Evolutionary conservation across 2,797 vertebrate species (phyloP).

Genomic region (Peromyscus melanophrys): DNA sequence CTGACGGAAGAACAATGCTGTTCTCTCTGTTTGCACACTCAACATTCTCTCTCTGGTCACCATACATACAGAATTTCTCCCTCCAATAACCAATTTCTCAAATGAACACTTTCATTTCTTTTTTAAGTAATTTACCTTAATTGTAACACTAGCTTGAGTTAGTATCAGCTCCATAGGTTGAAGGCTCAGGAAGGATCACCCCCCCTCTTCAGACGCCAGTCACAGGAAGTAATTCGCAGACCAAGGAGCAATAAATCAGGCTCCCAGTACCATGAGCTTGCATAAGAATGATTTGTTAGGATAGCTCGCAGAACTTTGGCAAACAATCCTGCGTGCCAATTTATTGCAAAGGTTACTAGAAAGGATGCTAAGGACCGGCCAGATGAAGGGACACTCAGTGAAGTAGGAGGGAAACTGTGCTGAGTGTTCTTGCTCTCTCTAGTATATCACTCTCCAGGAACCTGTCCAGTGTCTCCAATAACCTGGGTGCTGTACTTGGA

Average conservation of each 20-base stretch:
- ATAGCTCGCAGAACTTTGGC: background rate
- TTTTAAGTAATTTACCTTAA: background rate
- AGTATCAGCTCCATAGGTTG: too few relatives aligned
- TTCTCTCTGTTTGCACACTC: background rate
- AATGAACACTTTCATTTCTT: background rate
- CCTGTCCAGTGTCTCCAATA: too few relatives aligned
- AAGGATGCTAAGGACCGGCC: background rate
- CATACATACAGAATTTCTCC: background rate
- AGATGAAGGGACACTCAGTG: background rate
- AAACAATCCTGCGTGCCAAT: background rate
- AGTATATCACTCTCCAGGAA: too few relatives aligned
- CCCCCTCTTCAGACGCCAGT: background rate
- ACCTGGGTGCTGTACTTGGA: too few relatives aligned
- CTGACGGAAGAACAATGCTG: background rate
- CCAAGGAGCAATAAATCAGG: background rate
- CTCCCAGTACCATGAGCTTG: background rate
- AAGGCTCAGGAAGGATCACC: background rate
- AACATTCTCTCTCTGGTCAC: background rate
- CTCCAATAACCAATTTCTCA: background rate
- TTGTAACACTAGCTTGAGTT: background rate
- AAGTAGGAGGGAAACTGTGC: fast-evolving
- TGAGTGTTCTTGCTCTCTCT: too few relatives aligned
- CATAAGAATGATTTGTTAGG: background rate
- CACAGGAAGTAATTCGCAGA: background rate
- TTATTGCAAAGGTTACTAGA: background rate